phyloP scores from a whole-genome alignment of 2,888 invertebrate genomes.

The Protodeltote pygarga region DNA sequence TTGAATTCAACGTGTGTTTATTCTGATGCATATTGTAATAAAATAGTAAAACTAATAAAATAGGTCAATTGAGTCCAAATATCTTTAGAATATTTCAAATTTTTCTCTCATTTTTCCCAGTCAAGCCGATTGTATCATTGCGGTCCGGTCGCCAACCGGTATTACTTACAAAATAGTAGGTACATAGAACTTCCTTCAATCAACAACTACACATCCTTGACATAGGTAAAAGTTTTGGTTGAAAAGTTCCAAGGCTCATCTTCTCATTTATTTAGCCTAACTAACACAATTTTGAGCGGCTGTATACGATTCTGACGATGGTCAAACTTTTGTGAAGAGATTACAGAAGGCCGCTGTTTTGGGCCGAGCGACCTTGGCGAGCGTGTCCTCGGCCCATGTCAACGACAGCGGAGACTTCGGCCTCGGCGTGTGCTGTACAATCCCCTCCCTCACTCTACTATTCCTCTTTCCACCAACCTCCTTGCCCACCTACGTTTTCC shows the following conservation, averaged over 20 bases:
- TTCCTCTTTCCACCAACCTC: constrained; percentile 43
- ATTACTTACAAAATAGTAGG: too few species aligned
- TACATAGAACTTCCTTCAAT: neutral
- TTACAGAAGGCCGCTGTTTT: constrained; percentile 60
- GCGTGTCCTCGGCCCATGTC: constrained; percentile 80
- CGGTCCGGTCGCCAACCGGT: too few species aligned
- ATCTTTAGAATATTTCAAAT: too few species aligned
- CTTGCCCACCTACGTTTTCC: constrained; percentile 54
- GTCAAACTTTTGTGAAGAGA: constrained; percentile 51
- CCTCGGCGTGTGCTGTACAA: constrained; percentile 63
- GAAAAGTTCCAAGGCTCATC: too few species aligned
- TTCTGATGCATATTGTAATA: too few species aligned
- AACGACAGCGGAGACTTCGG: constrained; percentile 74
- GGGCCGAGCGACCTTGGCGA: constrained; percentile 75
- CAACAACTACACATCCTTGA: neutral
- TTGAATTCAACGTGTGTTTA: too few species aligned
- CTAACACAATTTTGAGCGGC: constrained; percentile 16
- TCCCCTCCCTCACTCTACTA: constrained; percentile 46
- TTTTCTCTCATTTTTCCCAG: too few species aligned
- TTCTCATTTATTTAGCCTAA: neutral
- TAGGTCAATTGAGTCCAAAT: too few species aligned
- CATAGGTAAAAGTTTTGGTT: neutral
- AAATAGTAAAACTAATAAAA: too few species aligned
- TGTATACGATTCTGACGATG: constrained; percentile 46
- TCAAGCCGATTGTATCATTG: too few species aligned